These are phyloP conservation scores for Thalassarche chlororhynchos DNA, from an alignment of 2,113 vertebrate species.

Conservation along the genomic window DNA sequence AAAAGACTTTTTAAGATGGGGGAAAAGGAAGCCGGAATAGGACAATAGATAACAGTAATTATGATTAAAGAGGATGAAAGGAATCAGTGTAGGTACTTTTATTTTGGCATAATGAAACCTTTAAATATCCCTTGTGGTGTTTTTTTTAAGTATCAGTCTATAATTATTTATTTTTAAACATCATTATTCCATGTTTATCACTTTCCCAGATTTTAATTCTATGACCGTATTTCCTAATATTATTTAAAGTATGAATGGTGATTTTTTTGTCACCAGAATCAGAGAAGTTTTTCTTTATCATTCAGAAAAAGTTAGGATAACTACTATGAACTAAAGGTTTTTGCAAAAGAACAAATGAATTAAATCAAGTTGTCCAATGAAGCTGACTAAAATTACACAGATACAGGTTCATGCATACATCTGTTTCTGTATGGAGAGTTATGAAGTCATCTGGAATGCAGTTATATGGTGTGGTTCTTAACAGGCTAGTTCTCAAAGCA, in stretches of 20 bases:
- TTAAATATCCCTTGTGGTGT: not conserved
- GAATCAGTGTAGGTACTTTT: not conserved
- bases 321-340: not conserved
- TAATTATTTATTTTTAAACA: not conserved
- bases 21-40: not conserved
- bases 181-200: not conserved
- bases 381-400: not conserved
- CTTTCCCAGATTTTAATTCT: not conserved
- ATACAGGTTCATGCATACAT: not conserved
- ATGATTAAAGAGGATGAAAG: not conserved
- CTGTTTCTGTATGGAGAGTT: not conserved
- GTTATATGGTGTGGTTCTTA: not conserved
- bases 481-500: not conserved
- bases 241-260: not conserved
- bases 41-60: not conserved
- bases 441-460: not conserved
- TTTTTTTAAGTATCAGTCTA: not conserved
- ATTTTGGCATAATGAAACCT: not conserved
- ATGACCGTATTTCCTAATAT: not conserved
- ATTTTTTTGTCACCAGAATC: not conserved
- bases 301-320: not conserved
- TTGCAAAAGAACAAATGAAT: not conserved
- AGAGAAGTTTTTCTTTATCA: not conserved
- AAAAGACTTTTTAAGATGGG: not conserved
- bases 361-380: not conserved